A percentile compares a stretch with the other conserved stretches of the same genome.
phyloP scores from a whole-genome alignment of 2,113 vertebrate species.

The Megalops atlanticus region DNA sequence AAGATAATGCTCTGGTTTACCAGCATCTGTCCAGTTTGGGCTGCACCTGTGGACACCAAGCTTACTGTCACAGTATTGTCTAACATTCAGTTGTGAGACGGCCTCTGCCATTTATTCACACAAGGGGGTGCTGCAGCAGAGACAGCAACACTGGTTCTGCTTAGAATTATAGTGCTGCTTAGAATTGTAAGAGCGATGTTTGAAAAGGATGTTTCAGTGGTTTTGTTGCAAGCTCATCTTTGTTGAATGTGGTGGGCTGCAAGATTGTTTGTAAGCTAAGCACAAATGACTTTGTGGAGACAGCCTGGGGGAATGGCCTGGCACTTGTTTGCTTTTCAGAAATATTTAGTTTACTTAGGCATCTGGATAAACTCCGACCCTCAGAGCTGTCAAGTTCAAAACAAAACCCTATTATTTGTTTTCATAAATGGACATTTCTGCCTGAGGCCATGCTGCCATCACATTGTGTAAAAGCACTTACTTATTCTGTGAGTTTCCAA shows the following conservation, averaged over 20 bases:
- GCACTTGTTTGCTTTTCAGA: neutral
- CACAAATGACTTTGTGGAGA: neutral
- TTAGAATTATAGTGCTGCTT: too few relatives aligned
- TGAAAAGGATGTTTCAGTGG: neutral
- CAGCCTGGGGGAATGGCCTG: neutral
- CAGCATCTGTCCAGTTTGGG: neutral
- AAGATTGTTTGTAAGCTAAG: neutral
- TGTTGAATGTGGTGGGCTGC: neutral
- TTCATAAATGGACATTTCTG: neutral
- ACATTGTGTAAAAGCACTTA: constrained; percentile 44
- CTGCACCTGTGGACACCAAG: neutral
- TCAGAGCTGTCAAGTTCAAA: neutral
- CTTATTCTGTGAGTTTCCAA: constrained; percentile 83
- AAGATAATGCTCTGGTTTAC: neutral
- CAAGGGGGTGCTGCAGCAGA: neutral
- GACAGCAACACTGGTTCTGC: too few relatives aligned
- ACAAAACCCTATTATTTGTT: neutral
- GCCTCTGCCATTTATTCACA: neutral
- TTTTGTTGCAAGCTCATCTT: neutral
- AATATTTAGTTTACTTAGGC: neutral
- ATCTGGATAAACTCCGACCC: neutral
- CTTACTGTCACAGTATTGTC: neutral
- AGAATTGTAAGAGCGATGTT: neutral
- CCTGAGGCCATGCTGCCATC: neutral
- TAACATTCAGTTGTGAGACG: neutral